Evolutionary conservation across 2,113 vertebrate species (phyloP), one percentile per base, ranked within the genome.

Genomic region (Megaceryle torquata): DNA sequence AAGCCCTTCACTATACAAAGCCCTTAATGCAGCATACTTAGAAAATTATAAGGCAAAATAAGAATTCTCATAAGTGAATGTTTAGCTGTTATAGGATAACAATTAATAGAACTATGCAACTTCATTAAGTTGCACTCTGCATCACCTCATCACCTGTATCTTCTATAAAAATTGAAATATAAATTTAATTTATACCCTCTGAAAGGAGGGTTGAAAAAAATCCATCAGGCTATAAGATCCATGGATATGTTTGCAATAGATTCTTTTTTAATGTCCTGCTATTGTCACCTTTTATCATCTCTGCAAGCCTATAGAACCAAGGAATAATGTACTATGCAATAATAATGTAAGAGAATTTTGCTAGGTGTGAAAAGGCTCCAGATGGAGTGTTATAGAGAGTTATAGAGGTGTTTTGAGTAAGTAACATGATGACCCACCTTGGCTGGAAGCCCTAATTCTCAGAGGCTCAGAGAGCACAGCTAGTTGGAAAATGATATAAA

Each of bases 21-120:
- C 19, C 43, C 18, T 91, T 91, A 91, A 94, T 84, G 50, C 31
- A 35, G 35, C 48, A 50, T 63, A 44, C 51, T 67, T 65, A 71
- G 71, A 85, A 93, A 93, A 95, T 84, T 76, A 90, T 84, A 72
- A 91, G 61, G 50, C 21, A 94, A 91, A 86, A 90, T 88, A 51
- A 96, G 63, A 46, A 87, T 89, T 82, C 89, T 79, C 46, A 18
- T 91, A 74, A 91, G 15, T 63, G 93, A 92, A 83, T 82, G 64
- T 69, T 91, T 94, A 93, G 61, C 65, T 95, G 29, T 46, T 78
- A 63, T 59, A 68, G 57, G 92, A 88, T 90, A 46, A 67, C 51
- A 96, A 75, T 91, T 91, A 82, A 70, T 74, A 54, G 13, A 14
- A 35, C 26, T 37, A 50, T 54, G 41, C 24, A 94, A 80, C 63